Percentiles rank a stretch among this genome's conserved stretches.
phyloP scores from a whole-genome alignment of 2,113 vertebrate genomes.

The Alectura lathami region DNA sequence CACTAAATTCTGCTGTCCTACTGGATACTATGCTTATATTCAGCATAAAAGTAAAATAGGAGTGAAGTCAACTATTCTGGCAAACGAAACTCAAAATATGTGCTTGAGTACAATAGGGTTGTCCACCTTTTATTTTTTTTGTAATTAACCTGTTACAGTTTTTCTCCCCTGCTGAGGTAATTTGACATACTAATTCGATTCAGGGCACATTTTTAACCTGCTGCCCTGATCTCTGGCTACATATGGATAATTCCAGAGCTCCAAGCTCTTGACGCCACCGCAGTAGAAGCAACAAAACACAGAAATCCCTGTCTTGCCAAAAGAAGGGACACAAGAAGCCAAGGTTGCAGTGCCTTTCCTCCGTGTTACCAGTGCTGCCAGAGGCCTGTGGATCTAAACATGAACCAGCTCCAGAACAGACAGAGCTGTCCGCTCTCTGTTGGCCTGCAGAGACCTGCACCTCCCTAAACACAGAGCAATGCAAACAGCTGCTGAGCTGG shows the following conservation, averaged over 20 bases:
- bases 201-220: neutral
- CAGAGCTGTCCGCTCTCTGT: neutral
- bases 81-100: neutral
- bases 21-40: neutral
- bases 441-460: fast-evolving
- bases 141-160: neutral
- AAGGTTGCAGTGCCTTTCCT: neutral
- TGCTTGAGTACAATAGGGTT: neutral
- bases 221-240: neutral
- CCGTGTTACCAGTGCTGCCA: fast-evolving
- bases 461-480: neutral
- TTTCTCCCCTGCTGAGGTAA: neutral
- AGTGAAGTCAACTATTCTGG: neutral
- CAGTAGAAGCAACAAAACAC: neutral
- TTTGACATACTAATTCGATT: neutral
- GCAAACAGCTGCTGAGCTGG: neutral
- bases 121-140: neutral
- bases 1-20: neutral
- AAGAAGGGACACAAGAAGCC: neutral
- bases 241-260: neutral
- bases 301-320: neutral
- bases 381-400: neutral
- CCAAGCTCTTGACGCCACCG: neutral
- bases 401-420: neutral
- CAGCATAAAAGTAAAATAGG: neutral